phyloP scores from a whole-genome alignment of 2,888 invertebrate genomes.

The Diloba caeruleocephala region DNA sequence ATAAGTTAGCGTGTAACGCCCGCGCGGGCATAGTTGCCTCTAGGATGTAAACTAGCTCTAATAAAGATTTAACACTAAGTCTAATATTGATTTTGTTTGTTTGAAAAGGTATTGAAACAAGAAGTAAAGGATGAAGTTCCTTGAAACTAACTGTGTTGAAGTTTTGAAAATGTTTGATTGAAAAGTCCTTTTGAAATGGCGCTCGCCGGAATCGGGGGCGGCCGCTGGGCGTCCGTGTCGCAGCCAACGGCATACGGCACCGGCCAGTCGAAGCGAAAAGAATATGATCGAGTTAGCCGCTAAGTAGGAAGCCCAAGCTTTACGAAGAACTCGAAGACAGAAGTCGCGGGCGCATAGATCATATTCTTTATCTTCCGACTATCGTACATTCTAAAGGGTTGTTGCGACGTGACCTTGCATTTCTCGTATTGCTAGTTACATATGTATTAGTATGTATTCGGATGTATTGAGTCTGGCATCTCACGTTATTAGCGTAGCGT shows the following conservation, averaged over 20 bases:
- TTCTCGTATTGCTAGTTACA: constrained; percentile 63
- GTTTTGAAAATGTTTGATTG: constrained; percentile 88
- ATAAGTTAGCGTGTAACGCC: constrained; percentile 82
- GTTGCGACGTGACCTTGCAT: constrained; percentile 75
- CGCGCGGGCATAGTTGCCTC: constrained; percentile 74
- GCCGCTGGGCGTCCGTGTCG: constrained; percentile 67
- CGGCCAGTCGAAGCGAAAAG: constrained; percentile 81
- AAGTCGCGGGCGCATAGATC: constrained; percentile 77
- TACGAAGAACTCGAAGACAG: constrained; percentile 75
- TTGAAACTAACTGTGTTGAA: constrained; percentile 89
- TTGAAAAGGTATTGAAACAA: constrained; percentile 95
- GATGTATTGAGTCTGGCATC: constrained; percentile 73
- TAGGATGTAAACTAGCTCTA: constrained; percentile 84
- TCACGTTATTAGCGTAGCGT: constrained; percentile 76
- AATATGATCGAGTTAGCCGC: constrained; percentile 82
- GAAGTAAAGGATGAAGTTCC: constrained; percentile 94
- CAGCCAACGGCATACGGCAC: constrained; percentile 55
- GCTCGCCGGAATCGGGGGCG: constrained; percentile 78
- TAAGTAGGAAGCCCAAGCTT: constrained; percentile 74
- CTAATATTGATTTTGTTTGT: constrained; percentile 93
- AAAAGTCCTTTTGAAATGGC: constrained; percentile 84
- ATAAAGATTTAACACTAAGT: constrained; percentile 87
- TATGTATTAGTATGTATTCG: constrained; percentile 74
- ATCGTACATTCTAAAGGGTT: constrained; percentile 54
- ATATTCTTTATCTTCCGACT: constrained; percentile 80